phyloP scores from a whole-genome alignment of 2,888 invertebrate genomes.

The Exocentrus adspersus region DNA sequence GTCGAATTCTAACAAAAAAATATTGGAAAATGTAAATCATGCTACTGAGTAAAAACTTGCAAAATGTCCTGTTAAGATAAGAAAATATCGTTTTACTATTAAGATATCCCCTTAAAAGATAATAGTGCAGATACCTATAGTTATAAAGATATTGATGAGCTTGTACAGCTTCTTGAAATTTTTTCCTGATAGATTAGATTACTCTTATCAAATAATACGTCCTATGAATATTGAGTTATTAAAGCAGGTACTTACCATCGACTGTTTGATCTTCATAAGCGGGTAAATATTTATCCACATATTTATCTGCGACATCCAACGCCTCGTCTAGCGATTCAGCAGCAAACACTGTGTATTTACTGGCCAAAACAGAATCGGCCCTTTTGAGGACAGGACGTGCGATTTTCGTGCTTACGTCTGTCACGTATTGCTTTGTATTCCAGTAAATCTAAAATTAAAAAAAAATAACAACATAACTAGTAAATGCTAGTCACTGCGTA shows the following conservation, averaged over 20 bases:
- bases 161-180: background rate
- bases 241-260: conserved; percentile 71
- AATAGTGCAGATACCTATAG: too few relatives aligned
- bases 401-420: conserved; percentile 66
- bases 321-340: conserved; percentile 81
- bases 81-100: background rate
- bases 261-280: conserved; percentile 71
- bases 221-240: background rate
- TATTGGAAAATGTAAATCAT: too few relatives aligned
- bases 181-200: conserved; percentile 17
- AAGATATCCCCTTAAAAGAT: too few relatives aligned
- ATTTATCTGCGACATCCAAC: conserved; percentile 80
- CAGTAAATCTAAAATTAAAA: conserved; percentile 76
- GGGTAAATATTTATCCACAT: conserved; percentile 84
- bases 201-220: background rate
- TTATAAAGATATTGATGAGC: too few relatives aligned
- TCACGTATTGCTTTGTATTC: conserved; percentile 81
- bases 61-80: too few relatives aligned
- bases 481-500: too few relatives aligned
- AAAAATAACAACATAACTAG: too few relatives aligned
- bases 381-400: conserved; percentile 77
- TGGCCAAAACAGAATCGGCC: conserved; percentile 80
- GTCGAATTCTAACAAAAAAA: conserved; percentile 40
- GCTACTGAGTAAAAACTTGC: too few relatives aligned
- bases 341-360: conserved; percentile 77